Evolutionary conservation across 2,888 invertebrate species (phyloP).

Genomic region (Sympetrum striolatum): DNA sequence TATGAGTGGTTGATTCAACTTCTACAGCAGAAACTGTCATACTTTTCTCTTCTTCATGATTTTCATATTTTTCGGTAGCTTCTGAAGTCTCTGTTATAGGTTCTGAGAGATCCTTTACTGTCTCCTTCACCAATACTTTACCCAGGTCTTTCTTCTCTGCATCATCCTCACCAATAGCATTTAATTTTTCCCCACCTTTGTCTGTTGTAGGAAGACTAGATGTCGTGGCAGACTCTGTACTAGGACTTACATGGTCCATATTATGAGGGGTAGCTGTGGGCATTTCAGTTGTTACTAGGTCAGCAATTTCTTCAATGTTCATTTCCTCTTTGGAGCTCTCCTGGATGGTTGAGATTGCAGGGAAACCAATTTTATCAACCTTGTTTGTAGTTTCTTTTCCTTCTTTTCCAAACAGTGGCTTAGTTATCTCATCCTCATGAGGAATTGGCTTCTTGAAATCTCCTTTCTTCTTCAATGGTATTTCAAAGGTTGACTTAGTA

Average conservation of each 20-base stretch:
- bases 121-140: background rate
- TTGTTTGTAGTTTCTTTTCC: background rate
- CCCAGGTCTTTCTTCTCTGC: constrained; percentile 3
- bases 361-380: constrained; percentile 3
- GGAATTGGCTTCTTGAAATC: constrained; percentile 7
- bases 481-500: background rate
- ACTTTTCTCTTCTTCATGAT: background rate
- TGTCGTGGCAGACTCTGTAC: background rate
- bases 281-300: background rate
- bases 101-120: background rate
- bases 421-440: constrained; percentile 15
- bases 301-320: background rate
- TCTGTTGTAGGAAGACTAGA: background rate
- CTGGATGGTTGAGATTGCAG: background rate
- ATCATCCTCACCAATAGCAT: constrained; percentile 10
- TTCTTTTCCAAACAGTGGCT: background rate
- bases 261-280: background rate
- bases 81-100: background rate
- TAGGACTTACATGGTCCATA: background rate
- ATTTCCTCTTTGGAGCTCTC: background rate
- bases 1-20: background rate
- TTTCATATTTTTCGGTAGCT: background rate
- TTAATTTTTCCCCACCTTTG: background rate
- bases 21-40: background rate
- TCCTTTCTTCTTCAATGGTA: constrained; percentile 16